These are phyloP conservation scores for Seriola quinqueradiata DNA, from an alignment of 2,113 vertebrate genomes.

Conservation along the genomic window DNA sequence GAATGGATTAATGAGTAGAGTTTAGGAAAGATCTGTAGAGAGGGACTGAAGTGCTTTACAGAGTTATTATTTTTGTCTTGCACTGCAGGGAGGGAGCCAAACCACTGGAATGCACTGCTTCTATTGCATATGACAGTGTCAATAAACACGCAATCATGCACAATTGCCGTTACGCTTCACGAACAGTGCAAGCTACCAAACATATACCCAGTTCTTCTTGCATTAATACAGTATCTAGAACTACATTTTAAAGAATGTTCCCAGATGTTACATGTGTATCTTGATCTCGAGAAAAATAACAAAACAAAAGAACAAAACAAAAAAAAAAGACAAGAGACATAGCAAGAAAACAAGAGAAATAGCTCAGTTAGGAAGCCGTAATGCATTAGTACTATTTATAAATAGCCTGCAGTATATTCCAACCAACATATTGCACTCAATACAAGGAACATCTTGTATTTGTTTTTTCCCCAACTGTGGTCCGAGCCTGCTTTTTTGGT, in stretches of 20 bases:
- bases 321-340: no score
- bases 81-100: background rate
- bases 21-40: background rate
- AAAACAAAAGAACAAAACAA: background rate
- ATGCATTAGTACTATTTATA: background rate
- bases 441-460: background rate
- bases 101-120: background rate
- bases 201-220: no score
- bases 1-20: background rate
- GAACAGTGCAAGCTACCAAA: no score
- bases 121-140: background rate
- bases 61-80: background rate
- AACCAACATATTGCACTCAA: conserved; percentile 9
- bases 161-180: no score
- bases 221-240: no score
- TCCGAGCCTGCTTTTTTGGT: background rate
- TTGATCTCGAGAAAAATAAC: background rate
- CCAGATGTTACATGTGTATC: background rate
- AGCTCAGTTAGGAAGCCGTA: background rate
- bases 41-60: background rate
- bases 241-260: background rate
- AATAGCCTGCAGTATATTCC: conserved; percentile 18
- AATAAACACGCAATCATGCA: no score
- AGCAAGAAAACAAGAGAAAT: background rate
- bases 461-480: no score